A percentile compares a stretch with the other conserved stretches of the same genome.
phyloP scores from a whole-genome alignment of 2,113 vertebrate genomes.

The Entosphenus tridentatus region DNA sequence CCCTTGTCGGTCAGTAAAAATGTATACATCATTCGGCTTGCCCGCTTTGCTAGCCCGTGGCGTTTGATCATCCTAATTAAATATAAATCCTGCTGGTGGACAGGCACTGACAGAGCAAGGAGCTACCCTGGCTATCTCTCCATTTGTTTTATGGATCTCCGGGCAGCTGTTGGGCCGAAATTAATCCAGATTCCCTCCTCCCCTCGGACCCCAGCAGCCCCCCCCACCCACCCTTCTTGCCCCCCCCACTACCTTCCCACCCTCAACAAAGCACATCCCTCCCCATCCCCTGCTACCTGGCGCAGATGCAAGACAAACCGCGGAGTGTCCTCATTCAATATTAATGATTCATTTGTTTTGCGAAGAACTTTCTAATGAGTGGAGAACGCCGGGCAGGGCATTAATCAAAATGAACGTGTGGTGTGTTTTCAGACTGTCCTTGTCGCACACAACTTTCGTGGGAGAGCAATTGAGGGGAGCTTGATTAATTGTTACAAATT shows the following conservation, averaged over 20 bases:
- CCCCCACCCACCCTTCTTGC: no score
- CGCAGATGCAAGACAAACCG: neutral
- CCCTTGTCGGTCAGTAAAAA: no score
- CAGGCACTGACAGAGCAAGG: no score
- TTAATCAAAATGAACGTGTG: constrained; percentile 5
- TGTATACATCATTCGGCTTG: no score
- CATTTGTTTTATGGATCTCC: no score
- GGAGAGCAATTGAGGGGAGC: constrained; percentile 1
- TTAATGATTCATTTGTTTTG: constrained; percentile 7
- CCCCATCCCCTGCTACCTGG: neutral
- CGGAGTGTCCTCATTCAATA: constrained; percentile 5
- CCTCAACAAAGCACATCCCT: neutral
- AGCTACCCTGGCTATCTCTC: no score
- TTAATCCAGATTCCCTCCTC: no score
- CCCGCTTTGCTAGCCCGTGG: no score
- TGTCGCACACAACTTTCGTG: constrained; percentile 4
- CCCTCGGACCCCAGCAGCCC: no score
- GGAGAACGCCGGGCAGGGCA: neutral
- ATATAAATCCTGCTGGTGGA: no score
- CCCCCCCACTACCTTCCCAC: neutral
- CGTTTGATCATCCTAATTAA: no score
- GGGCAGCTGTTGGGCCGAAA: no score
- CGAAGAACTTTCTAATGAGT: constrained; percentile 4
- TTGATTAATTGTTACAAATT: constrained; percentile 5
- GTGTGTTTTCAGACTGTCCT: neutral